A percentile compares a stretch with the other conserved stretches of the same genome.
Evolutionary conservation across 2,888 invertebrate species (phyloP).

Genomic region (Acanthococcus lagerstroemiae): DNA sequence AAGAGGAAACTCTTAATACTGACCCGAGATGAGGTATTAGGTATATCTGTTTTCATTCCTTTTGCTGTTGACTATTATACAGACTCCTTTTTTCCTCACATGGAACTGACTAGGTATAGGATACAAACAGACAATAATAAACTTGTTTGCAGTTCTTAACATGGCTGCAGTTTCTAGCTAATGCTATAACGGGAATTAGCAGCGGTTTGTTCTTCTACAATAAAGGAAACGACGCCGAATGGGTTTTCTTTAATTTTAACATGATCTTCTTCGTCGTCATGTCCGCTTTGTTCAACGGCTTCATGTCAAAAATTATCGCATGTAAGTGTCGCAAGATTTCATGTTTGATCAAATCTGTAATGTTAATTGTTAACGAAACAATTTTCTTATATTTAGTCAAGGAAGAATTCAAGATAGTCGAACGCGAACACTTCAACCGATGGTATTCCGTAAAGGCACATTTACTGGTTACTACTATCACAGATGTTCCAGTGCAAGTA

Average conservation of each 20-base stretch:
- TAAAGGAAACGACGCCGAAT: slow-evolving; percentile 75
- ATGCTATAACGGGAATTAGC: slow-evolving; percentile 66
- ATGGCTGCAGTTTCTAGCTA: slow-evolving; percentile 61
- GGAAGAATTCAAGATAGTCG: slow-evolving; percentile 66
- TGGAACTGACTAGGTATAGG: too few relatives aligned
- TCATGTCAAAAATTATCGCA: slow-evolving; percentile 77
- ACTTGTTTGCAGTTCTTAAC: slow-evolving; percentile 53
- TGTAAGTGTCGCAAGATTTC: slow-evolving; percentile 55
- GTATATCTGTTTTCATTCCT: not conserved
- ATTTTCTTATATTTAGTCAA: slow-evolving; percentile 54
- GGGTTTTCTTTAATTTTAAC: slow-evolving; percentile 75
- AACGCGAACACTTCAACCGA: slow-evolving; percentile 75
- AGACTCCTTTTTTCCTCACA: too few relatives aligned
- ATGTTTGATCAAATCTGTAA: too few relatives aligned
- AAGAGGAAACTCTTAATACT: slow-evolving; percentile 53
- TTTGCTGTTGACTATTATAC: too few relatives aligned
- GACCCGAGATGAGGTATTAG: slow-evolving; percentile 55
- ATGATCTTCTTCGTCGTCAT: slow-evolving; percentile 83
- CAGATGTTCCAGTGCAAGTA: slow-evolving; percentile 71
- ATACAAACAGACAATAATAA: too few relatives aligned
- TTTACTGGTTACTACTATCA: slow-evolving; percentile 64
- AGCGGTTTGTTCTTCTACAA: slow-evolving; percentile 74
- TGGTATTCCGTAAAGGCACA: slow-evolving; percentile 82
- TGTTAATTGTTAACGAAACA: not conserved
- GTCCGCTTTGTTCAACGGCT: slow-evolving; percentile 90